phyloP scores from a whole-genome alignment of 1,140 invertebrate species.

The Thaumetopoea pityocampa region DNA sequence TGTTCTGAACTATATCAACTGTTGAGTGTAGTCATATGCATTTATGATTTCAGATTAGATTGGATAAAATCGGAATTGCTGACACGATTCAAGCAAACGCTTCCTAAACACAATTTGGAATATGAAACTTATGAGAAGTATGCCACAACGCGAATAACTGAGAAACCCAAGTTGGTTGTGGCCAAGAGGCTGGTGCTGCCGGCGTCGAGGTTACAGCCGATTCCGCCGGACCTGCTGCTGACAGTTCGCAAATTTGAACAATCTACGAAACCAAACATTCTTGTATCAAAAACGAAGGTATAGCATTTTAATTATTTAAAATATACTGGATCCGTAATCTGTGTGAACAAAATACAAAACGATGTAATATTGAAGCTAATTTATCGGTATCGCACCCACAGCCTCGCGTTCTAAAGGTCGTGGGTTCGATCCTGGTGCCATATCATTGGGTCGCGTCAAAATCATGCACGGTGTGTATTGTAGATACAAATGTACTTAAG shows the following conservation, averaged over 20 bases:
- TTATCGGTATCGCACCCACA: too few species aligned
- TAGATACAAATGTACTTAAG: too few species aligned
- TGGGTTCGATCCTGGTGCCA: too few species aligned
- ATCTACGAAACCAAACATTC: background rate
- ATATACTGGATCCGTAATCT: background rate
- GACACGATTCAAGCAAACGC: slow-evolving; percentile 32
- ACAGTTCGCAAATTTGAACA: slow-evolving; percentile 20
- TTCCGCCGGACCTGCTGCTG: slow-evolving; percentile 42
- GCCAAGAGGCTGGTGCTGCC: slow-evolving; percentile 40
- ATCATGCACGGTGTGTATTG: too few species aligned
- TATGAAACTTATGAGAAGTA: slow-evolving; percentile 31
- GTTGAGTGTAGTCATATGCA: background rate
- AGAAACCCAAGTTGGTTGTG: slow-evolving; percentile 3
- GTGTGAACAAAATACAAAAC: too few species aligned
- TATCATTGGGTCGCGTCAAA: too few species aligned
- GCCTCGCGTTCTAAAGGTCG: too few species aligned
- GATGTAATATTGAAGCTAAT: too few species aligned
- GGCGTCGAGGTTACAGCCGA: slow-evolving; percentile 49
- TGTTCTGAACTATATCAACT: too few species aligned
- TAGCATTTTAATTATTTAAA: slow-evolving; percentile 1
- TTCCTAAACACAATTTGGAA: slow-evolving; percentile 23
- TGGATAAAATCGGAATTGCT: slow-evolving; percentile 32
- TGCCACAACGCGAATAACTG: background rate
- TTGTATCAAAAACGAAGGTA: slow-evolving; percentile 25
- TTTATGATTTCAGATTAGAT: slow-evolving; percentile 36